Evolutionary conservation across 2,888 invertebrate genomes (phyloP), one percentile per base, ranked within the genome.

Genomic region (Pilophorus perplexus): DNA sequence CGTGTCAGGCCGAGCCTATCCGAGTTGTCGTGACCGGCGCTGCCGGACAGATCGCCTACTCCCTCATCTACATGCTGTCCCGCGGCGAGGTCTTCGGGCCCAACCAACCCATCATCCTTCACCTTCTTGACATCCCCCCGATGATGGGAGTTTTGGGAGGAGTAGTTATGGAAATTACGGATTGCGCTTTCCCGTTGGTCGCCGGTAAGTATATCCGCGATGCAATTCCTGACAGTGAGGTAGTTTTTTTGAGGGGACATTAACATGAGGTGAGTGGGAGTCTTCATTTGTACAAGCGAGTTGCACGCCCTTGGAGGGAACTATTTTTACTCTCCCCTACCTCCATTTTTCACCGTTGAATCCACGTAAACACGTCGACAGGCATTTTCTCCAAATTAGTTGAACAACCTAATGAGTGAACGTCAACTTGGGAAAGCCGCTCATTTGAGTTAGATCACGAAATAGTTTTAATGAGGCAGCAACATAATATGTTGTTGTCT

Each of bases 41-140:
- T 73, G 99, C 98, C 68, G 99, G 99, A 16, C 99, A 99, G 80
- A 99, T 99, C 73, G 97, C 95, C 68, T 99, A 99, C 79, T 97
- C 97, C 1, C 80, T 99, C 46, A 81, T 99, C 12, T 93, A 93
- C 76, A 91, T 94, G 80, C 84, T 99, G 72, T 93, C 93, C 12
- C 93, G 93, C 74, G 99, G 98, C 68, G 90, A 93, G 77, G 95
- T 97, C 0, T 98, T 98, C 78, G 98, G 98, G 27, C 82, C 83
- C 55, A 82, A 90, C 50, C 94, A 94, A 79, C 88, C 90, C 0
- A 82, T 99, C 22, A 87, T 86, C 75, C 82, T 99, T 50, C 89
- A 92, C 76, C 84, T 99, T 71, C 81, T 99, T 73, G 99, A 99
- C 80, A 97, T 99, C 75, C 87, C 90, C 66, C 89, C 89, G 16